Percentiles rank a stretch among this genome's conserved stretches.
These are phyloP conservation scores for Danaus melanippus DNA, from an alignment of 1,140 invertebrate genomes.

Conservation along the genomic window DNA sequence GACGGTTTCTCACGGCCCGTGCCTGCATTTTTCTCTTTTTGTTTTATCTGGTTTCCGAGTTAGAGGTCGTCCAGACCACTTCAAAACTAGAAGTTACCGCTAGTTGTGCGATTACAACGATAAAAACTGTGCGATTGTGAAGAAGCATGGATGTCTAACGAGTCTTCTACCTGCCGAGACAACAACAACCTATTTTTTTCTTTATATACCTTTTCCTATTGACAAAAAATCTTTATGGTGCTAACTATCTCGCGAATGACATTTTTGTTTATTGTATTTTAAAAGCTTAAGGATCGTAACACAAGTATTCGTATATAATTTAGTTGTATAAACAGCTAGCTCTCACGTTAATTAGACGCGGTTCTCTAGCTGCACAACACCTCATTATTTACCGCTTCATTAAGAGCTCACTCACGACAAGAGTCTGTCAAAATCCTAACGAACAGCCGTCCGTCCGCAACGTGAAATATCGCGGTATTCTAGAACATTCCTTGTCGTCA, in stretches of 20 bases:
- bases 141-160: conserved; percentile 38
- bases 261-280: conserved; percentile 6
- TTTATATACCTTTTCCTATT: conserved; percentile 22
- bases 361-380: conserved; percentile 51
- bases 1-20: conserved; percentile 70
- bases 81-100: conserved; percentile 58
- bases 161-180: conserved; percentile 39
- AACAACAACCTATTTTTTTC: conserved; percentile 22
- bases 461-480: conserved; percentile 62
- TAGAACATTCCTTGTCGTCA: conserved; percentile 62
- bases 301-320: conserved; percentile 2
- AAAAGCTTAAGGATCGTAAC: conserved; percentile 4
- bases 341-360: conserved; percentile 53
- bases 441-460: conserved; percentile 43
- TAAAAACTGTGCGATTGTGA: conserved; percentile 51
- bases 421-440: conserved; percentile 64
- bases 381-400: conserved; percentile 71
- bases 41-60: conserved; percentile 63
- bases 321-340: conserved; percentile 9
- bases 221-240: conserved; percentile 13
- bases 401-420: conserved; percentile 62
- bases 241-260: conserved; percentile 20
- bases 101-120: conserved; percentile 51
- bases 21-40: conserved; percentile 62
- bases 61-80: conserved; percentile 57